Percentiles rank a stretch among this genome's conserved stretches.
Evolutionary conservation across 2,888 invertebrate species (phyloP).

Genomic region (Tyria jacobaeae): DNA sequence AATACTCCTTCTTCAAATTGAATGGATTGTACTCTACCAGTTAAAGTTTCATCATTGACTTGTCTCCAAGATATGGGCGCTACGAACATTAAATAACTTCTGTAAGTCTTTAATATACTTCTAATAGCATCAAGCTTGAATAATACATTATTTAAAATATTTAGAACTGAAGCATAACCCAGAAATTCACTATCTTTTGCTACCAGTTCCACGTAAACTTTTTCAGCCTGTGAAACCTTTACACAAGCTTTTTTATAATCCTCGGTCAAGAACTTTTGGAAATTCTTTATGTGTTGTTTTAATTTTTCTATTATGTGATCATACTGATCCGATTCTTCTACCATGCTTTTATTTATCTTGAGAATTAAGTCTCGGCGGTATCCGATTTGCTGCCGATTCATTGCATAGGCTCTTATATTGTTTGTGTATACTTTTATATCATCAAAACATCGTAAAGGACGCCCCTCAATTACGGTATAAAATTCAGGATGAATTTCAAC

Average conservation of each 20-base stretch:
- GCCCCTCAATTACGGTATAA: slow-evolving; percentile 87
- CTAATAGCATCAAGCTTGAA: slow-evolving; percentile 80
- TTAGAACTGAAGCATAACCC: slow-evolving; percentile 67
- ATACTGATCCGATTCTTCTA: slow-evolving; percentile 68
- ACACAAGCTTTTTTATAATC: slow-evolving; percentile 78
- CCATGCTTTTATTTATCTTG: slow-evolving; percentile 70
- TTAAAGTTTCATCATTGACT: slow-evolving; percentile 70
- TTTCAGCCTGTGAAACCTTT: slow-evolving; percentile 71
- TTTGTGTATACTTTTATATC: slow-evolving; percentile 86
- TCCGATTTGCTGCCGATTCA: slow-evolving; percentile 81
- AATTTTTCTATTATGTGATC: slow-evolving; percentile 67
- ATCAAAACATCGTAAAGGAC: slow-evolving; percentile 86
- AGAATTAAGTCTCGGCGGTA: slow-evolving; percentile 76
- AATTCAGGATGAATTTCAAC: slow-evolving; percentile 89
- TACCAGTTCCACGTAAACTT: slow-evolving; percentile 64
- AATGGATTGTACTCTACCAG: slow-evolving; percentile 67
- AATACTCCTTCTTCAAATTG: slow-evolving; percentile 76
- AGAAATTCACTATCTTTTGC: slow-evolving; percentile 74
- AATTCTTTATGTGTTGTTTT: slow-evolving; percentile 75
- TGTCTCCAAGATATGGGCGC: slow-evolving; percentile 80
- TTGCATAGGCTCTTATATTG: slow-evolving; percentile 82
- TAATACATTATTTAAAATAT: slow-evolving; percentile 73
- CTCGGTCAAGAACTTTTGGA: slow-evolving; percentile 79
- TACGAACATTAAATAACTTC: slow-evolving; percentile 75
- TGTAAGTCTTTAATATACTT: slow-evolving; percentile 72